These are phyloP conservation scores for Aphis gossypii DNA, from an alignment of 1,140 invertebrate genomes.

Conservation along the genomic window DNA sequence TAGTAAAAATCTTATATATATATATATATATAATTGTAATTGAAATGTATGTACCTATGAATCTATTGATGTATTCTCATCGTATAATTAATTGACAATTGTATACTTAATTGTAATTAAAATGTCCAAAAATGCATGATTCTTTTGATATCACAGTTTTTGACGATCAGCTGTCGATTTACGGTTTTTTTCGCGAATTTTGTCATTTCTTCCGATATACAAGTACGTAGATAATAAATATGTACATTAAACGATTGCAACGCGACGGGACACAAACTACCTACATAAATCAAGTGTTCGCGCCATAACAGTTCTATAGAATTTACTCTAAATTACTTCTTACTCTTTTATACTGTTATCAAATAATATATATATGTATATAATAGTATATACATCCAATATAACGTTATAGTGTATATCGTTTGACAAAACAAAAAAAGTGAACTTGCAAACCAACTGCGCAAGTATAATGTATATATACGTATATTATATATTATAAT, in stretches of 20 bases:
- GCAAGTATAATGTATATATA: neutral
- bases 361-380: too few species aligned
- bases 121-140: too few species aligned
- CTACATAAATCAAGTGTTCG: neutral
- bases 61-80: too few species aligned
- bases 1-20: too few species aligned
- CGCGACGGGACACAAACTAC: neutral
- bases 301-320: neutral
- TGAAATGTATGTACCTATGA: too few species aligned
- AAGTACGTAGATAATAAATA: too few species aligned
- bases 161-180: neutral
- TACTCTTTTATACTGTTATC: neutral
- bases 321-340: neutral
- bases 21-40: too few species aligned
- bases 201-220: neutral
- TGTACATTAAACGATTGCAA: neutral
- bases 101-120: too few species aligned
- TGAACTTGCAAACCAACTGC: neutral
- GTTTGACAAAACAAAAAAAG: neutral
- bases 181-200: neutral
- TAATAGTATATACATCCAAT: too few species aligned
- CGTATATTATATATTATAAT: neutral
- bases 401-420: neutral
- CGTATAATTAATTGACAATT: too few species aligned
- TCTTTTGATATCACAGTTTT: neutral